Percentiles rank a stretch among this genome's conserved stretches.
Evolutionary conservation across 2,113 vertebrate species (phyloP).

Genomic region (Ophiodon elongatus): DNA sequence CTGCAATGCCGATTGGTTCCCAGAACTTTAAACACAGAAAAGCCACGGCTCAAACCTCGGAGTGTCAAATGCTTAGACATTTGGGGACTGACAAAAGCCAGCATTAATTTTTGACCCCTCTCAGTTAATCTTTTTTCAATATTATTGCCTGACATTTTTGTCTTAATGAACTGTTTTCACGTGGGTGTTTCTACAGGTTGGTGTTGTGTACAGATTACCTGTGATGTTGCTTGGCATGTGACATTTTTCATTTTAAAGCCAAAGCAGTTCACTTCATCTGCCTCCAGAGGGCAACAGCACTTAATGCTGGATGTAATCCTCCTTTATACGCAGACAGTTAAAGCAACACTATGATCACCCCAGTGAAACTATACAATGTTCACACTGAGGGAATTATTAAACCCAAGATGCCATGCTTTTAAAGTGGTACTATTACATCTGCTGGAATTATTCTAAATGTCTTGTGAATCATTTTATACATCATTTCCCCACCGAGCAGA

Average conservation of each 20-base stretch:
- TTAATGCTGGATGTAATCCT: background rate
- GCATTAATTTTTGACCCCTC: background rate
- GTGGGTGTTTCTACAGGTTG: background rate
- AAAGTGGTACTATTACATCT: background rate
- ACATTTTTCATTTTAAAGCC: background rate
- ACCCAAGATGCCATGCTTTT: background rate
- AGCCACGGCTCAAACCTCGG: background rate
- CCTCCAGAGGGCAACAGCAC: constrained; percentile 55
- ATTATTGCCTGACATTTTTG: background rate
- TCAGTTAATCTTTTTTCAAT: background rate
- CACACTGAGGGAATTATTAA: background rate
- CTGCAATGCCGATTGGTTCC: background rate
- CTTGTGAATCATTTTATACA: background rate
- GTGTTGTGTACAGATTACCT: background rate
- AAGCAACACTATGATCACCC: background rate
- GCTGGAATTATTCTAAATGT: background rate
- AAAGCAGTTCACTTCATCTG: background rate
- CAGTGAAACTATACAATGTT: background rate
- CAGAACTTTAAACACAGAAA: constrained; percentile 7
- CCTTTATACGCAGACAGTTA: background rate
- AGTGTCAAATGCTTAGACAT: background rate
- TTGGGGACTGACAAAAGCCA: background rate
- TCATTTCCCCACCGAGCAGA: background rate
- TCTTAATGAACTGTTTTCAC: background rate
- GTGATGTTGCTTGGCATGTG: background rate